These are phyloP conservation scores for Idaea dimidiata DNA, from an alignment of 2,888 invertebrate species.

Conservation along the genomic window DNA sequence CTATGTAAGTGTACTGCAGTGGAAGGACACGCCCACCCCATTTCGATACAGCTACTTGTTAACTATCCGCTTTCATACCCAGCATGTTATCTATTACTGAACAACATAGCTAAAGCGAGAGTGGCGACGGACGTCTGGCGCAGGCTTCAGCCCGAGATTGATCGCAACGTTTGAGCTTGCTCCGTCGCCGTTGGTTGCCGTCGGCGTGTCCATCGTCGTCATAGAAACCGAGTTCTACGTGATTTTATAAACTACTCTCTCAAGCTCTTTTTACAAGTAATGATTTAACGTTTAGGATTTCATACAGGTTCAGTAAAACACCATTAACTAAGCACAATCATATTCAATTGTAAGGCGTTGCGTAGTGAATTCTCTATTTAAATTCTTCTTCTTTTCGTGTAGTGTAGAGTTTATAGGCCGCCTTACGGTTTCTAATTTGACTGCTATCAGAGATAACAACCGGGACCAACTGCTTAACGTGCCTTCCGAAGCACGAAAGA, in stretches of 20 bases:
- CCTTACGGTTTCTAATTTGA: too few relatives aligned
- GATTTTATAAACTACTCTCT: background rate
- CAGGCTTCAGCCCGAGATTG: conserved; percentile 63
- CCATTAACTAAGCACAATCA: background rate
- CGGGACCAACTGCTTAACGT: too few relatives aligned
- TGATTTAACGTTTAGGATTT: background rate
- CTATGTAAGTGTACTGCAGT: background rate
- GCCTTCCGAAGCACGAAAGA: too few relatives aligned
- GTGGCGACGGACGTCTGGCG: conserved; percentile 37
- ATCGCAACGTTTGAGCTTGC: conserved; percentile 51
- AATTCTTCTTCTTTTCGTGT: too few relatives aligned
- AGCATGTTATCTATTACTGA: background rate
- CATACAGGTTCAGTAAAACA: background rate
- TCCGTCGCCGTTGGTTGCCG: conserved; percentile 41
- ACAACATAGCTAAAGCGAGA: conserved; percentile 21
- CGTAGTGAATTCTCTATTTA: too few relatives aligned
- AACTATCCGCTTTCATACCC: background rate
- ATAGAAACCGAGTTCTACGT: conserved; percentile 56
- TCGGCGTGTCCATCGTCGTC: conserved; percentile 61
- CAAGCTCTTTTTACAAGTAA: background rate
- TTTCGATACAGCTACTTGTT: background rate
- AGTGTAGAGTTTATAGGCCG: too few relatives aligned
- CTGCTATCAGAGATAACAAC: too few relatives aligned
- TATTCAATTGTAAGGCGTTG: too few relatives aligned
- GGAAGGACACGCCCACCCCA: background rate